These are phyloP conservation scores for Parascotia fuliginaria DNA, from an alignment of 2,888 invertebrate species.

Conservation along the genomic window DNA sequence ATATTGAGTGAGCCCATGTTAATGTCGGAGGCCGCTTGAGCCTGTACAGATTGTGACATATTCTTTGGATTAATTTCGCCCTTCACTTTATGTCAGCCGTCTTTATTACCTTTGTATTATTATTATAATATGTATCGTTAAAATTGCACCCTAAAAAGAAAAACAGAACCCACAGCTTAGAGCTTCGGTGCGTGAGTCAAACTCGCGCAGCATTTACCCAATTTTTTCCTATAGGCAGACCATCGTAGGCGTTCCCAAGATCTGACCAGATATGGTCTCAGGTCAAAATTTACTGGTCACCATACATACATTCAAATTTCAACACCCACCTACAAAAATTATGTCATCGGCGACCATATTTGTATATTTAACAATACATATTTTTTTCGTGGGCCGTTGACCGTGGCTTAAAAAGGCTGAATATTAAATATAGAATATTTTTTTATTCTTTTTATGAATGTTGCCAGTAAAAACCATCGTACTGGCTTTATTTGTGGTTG, in stretches of 20 bases:
- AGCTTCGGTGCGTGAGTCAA: too few relatives aligned
- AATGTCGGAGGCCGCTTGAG: too few relatives aligned
- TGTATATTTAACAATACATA: conserved; percentile 27
- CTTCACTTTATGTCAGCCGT: too few relatives aligned
- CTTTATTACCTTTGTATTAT: too few relatives aligned
- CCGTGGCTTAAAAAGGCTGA: conserved; percentile 17
- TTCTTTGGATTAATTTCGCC: too few relatives aligned
- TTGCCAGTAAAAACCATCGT: conserved; percentile 9
- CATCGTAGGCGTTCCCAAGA: conserved; percentile 34
- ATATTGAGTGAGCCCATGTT: too few relatives aligned
- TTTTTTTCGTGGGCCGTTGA: conserved; percentile 34
- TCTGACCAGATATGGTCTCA: conserved; percentile 37
- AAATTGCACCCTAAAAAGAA: too few relatives aligned
- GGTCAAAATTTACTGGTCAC: conserved; percentile 36
- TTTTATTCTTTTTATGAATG: conserved; percentile 9
- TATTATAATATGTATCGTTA: too few relatives aligned
- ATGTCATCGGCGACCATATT: conserved; percentile 39
- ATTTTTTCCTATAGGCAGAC: conserved; percentile 27
- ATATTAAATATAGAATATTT: conserved; percentile 17
- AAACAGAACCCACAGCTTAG: too few relatives aligned
- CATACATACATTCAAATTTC: conserved; percentile 39
- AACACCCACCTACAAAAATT: conserved; percentile 44
- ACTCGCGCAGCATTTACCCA: too few relatives aligned
- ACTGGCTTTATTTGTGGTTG: conserved; percentile 10
- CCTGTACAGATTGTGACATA: too few relatives aligned